These are phyloP conservation scores for Thalassoma bifasciatum DNA, from an alignment of 2,113 vertebrate genomes.

Conservation along the genomic window DNA sequence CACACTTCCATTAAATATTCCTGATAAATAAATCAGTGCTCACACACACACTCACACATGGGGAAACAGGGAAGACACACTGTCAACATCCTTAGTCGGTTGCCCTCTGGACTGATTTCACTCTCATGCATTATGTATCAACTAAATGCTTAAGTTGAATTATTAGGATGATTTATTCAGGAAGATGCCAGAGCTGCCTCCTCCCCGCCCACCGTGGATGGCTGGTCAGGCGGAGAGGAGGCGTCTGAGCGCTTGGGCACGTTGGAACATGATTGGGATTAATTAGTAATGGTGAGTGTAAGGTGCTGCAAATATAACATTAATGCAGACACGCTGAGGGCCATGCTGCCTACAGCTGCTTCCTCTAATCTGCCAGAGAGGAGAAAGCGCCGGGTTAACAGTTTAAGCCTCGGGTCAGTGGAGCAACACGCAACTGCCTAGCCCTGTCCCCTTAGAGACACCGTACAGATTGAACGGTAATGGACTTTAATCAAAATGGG, in stretches of 20 bases:
- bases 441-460: slow-evolving; percentile 12
- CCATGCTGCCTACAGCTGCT: slow-evolving; percentile 33
- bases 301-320: slow-evolving; percentile 48
- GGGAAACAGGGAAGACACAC: slow-evolving; percentile 27
- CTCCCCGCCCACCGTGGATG: slow-evolving; percentile 14
- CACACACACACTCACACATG: neutral
- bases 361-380: slow-evolving; percentile 23
- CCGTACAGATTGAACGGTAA: neutral
- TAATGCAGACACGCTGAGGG: slow-evolving; percentile 48
- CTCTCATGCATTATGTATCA: slow-evolving; percentile 62
- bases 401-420: slow-evolving; percentile 40
- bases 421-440: neutral
- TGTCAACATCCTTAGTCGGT: slow-evolving; percentile 47
- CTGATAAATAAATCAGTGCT: slow-evolving; percentile 61
- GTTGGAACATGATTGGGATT: slow-evolving; percentile 61
- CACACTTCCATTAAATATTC: slow-evolving; percentile 37
- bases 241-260: slow-evolving; percentile 9
- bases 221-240: neutral
- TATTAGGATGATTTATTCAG: slow-evolving; percentile 75
- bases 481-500: neutral
- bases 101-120: slow-evolving; percentile 62
- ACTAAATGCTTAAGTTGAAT: slow-evolving; percentile 71
- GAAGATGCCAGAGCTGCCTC: slow-evolving; percentile 17
- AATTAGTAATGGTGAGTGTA: slow-evolving; percentile 65
- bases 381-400: neutral